phyloP scores from a whole-genome alignment of 2,888 invertebrate species.

The Ametastegia equiseti region DNA sequence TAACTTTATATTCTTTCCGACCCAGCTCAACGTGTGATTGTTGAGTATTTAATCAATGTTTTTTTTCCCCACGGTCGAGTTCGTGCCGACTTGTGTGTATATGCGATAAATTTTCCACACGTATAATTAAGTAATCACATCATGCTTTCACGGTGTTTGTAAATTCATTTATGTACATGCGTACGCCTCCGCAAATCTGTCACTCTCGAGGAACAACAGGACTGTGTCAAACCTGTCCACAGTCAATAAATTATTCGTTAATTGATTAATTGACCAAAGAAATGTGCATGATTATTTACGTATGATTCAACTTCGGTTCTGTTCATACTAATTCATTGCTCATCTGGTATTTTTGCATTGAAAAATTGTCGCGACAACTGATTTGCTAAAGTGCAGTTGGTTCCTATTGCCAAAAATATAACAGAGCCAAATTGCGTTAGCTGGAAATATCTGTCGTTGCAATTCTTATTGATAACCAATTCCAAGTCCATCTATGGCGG shows the following conservation, averaged over 20 bases:
- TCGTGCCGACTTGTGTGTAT: not conserved
- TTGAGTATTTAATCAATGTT: not conserved
- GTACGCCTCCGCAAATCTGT: not conserved
- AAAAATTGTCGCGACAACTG: not conserved
- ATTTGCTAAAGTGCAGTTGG: not conserved
- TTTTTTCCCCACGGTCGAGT: not conserved
- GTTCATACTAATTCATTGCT: not conserved
- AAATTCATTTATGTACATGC: not conserved
- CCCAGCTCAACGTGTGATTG: not conserved
- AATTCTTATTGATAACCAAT: not conserved
- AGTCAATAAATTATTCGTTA: not conserved
- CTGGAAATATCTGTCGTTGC: not conserved
- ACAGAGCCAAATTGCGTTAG: not conserved
- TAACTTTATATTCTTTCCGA: not conserved
- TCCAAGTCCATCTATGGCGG: not conserved
- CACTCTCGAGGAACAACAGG: not conserved
- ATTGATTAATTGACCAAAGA: conserved; percentile 22
- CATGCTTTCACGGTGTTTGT: not conserved
- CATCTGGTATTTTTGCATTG: not conserved
- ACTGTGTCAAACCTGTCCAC: not conserved
- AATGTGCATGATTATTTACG: not conserved
- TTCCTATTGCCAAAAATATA: not conserved
- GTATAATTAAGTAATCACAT: conserved; percentile 7
- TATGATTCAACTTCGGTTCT: not conserved
- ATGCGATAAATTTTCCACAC: conserved; percentile 1